Conservation (phyloP, 2,888 invertebrate species). For the Erynnis tages region DNA sequence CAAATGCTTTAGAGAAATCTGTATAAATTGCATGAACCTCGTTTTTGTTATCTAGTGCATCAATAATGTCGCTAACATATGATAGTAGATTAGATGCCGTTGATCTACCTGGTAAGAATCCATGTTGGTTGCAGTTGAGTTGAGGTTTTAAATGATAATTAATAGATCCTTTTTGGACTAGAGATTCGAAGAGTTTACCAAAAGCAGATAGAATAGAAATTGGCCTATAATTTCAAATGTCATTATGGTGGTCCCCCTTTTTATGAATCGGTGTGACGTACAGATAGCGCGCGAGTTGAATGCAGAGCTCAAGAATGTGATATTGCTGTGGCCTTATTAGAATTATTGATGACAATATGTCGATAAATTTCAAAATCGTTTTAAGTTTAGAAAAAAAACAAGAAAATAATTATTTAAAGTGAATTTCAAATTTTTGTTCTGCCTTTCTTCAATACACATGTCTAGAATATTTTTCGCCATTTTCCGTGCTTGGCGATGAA, state of each 20-base stretch:
- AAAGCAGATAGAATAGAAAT: constrained; percentile 26
- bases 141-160: constrained; percentile 14
- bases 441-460: no score
- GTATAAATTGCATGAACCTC: constrained; percentile 31
- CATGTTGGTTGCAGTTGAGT: neutral
- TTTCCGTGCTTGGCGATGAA: no score
- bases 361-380: no score
- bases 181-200: constrained; percentile 27
- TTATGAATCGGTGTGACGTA: constrained; percentile 28
- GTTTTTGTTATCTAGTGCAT: constrained; percentile 11
- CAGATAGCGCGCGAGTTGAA: no score
- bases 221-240: constrained; percentile 26
- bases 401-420: no score
- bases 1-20: constrained; percentile 33
- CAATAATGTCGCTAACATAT: constrained; percentile 22
- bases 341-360: no score
- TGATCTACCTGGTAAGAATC: constrained; percentile 19
- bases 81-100: constrained; percentile 28
- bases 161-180: constrained; percentile 11
- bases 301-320: no score
- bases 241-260: constrained; percentile 5
- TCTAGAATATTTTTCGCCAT: no score
- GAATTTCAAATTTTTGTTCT: no score
- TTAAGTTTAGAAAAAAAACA: no score
- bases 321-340: no score